Evolutionary conservation across 1,140 invertebrate genomes (phyloP).

Genomic region (Aphelenchoides besseyi): DNA sequence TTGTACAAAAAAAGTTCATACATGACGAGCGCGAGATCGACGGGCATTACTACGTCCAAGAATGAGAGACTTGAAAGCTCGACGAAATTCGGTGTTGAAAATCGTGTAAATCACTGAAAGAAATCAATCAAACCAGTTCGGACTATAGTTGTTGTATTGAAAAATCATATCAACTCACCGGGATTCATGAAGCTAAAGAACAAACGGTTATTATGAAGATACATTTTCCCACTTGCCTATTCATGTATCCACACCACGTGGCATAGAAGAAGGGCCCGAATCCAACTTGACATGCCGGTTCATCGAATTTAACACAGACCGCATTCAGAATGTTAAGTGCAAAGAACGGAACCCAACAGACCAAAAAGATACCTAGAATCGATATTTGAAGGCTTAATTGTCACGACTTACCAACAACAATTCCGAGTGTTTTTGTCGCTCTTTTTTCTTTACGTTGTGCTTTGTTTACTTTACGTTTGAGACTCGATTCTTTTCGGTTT

Average conservation of each 20-base stretch:
- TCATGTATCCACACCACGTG: constrained; percentile 53
- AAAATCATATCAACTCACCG: no score
- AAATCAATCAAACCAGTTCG: no score
- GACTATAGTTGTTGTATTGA: no score
- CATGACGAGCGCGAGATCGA: background rate
- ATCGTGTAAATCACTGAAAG: constrained; percentile 99
- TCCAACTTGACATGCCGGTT: constrained; percentile 75
- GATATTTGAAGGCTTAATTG: background rate
- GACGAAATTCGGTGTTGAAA: constrained; percentile 97
- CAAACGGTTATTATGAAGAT: background rate
- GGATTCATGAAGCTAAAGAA: constrained; percentile 75
- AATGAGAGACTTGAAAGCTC: constrained; percentile 76
- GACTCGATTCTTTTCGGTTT: constrained; percentile 45
- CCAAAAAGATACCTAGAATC: constrained; percentile 80
- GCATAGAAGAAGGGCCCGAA: constrained; percentile 80
- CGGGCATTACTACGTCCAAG: constrained; percentile 34
- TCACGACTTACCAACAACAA: constrained; percentile 85
- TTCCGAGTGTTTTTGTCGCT: constrained; percentile 97
- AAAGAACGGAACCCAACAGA: constrained; percentile 99
- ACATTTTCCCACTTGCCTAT: constrained; percentile 7
- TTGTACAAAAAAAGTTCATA: no score
- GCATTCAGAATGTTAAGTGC: constrained; percentile 93
- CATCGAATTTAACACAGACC: constrained; percentile 79
- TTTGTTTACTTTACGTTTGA: constrained; percentile 58
- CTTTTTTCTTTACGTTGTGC: constrained; percentile 74